Evolutionary conservation across 2,113 vertebrate species (phyloP).

Genomic region (Aspiorhynchus laticeps): DNA sequence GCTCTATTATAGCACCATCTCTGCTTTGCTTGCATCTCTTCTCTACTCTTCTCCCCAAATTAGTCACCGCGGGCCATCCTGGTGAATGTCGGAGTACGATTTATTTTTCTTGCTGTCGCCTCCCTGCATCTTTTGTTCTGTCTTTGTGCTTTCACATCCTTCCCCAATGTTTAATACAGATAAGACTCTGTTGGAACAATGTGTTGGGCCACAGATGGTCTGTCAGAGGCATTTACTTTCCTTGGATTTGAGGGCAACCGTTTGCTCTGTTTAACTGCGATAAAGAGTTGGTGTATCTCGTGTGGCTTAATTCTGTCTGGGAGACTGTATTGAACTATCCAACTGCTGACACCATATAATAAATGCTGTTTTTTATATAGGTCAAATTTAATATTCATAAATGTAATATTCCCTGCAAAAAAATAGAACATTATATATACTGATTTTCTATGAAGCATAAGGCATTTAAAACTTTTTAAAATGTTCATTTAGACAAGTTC

Average conservation of each 20-base stretch:
- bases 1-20: background rate
- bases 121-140: background rate
- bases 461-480: no score
- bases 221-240: background rate
- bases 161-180: background rate
- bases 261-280: constrained; percentile 7
- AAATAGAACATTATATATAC: no score
- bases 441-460: no score
- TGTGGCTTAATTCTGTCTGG: constrained; percentile 16
- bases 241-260: background rate
- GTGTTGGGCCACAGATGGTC: constrained; percentile 15
- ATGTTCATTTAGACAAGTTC: no score
- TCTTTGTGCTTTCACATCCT: background rate
- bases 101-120: background rate
- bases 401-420: no score
- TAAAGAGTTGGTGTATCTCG: background rate
- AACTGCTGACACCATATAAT: background rate
- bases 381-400: no score
- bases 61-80: background rate
- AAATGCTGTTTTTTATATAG: no score
- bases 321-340: background rate
- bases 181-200: background rate
- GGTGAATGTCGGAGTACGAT: background rate
- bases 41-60: background rate
- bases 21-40: background rate